Evolutionary conservation across 2,113 vertebrate species (phyloP), one percentile per base, ranked within the genome.

Genomic region (Carassius gibelio): DNA sequence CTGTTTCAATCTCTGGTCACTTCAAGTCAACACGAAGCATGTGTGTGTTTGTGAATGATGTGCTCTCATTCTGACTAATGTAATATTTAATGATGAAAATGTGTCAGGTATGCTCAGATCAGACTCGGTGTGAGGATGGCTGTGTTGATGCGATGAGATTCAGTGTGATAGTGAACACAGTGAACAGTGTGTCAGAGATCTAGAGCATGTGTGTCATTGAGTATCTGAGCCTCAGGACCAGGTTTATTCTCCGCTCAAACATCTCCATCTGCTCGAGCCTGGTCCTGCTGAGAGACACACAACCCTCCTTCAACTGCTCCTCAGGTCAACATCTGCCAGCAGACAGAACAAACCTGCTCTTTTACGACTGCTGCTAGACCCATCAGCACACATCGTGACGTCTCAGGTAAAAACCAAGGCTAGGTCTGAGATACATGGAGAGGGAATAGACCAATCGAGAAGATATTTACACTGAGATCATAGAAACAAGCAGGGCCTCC

Each of bases 321-420:
- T 87, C 92, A 88, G 90, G 91, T 91, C 91, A 94, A 89, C 93
- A 94, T 93, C 93, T 93, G 92, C 92, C 89, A 85, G 86, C 45
- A 7, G 17, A 57, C 17, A 21, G 17, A 21, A 57, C 6, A 7
- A 62, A 34, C 52, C 59, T 21, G 85, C 13, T 62, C 11, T 5
- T 64, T 5, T 14, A 57, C 55, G 1, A 57, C 6, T 21, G 55
- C 55, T 21, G 55, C 55, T 52, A 62, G 3, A 11, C 3, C n/a
- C 59, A 9, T n/a, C 3, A 10, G 10, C 3, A 10, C 4, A 23
- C 59, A 61, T 10, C n/a, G 1, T 1, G 8, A 23, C 59, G n/a
- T n/a, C 19, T 59, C 21, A 19, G 55, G 57, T 9, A n/a, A n/a
- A 10, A 61, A n/a, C 21, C 21, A 9, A 9, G 59, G 21, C 21